phyloP scores from a whole-genome alignment of 2,113 vertebrate species.

The Phainopepla nitens region DNA sequence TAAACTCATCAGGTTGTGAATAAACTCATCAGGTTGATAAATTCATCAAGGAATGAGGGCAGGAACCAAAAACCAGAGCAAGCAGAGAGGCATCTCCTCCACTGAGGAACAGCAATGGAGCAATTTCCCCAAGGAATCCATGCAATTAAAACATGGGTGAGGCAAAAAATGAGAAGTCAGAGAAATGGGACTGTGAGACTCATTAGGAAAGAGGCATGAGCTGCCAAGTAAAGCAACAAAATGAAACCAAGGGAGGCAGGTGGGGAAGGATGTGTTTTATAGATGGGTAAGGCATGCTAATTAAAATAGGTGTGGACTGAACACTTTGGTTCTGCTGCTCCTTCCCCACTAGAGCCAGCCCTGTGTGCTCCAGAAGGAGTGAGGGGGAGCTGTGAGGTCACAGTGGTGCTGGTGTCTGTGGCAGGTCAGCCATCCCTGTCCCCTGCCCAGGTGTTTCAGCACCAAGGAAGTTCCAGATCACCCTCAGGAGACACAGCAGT shows the following conservation, averaged over 20 bases:
- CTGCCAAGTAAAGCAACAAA: neutral
- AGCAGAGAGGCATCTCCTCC: neutral
- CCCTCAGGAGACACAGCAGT: rapidly evolving
- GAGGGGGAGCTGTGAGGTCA: rapidly evolving
- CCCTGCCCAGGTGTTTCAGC: neutral
- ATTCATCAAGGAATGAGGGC: neutral
- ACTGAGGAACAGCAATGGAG: neutral
- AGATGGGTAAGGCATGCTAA: rapidly evolving
- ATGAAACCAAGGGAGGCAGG: neutral
- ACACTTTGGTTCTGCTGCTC: neutral
- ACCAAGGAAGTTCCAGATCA: neutral
- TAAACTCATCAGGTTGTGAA: neutral
- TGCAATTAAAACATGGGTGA: rapidly evolving
- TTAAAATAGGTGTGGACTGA: neutral
- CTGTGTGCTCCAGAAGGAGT: neutral
- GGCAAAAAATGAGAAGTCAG: neutral
- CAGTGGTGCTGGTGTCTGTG: rapidly evolving
- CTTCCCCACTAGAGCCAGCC: neutral
- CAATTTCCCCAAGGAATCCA: neutral
- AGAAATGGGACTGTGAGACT: neutral
- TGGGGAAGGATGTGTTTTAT: neutral
- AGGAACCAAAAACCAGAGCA: rapidly evolving
- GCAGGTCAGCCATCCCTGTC: neutral
- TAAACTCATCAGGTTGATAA: neutral
- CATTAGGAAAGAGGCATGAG: neutral